Base-by-base conservation (phyloP, 2,888 invertebrate species). In the Idaea straminata region DNA sequence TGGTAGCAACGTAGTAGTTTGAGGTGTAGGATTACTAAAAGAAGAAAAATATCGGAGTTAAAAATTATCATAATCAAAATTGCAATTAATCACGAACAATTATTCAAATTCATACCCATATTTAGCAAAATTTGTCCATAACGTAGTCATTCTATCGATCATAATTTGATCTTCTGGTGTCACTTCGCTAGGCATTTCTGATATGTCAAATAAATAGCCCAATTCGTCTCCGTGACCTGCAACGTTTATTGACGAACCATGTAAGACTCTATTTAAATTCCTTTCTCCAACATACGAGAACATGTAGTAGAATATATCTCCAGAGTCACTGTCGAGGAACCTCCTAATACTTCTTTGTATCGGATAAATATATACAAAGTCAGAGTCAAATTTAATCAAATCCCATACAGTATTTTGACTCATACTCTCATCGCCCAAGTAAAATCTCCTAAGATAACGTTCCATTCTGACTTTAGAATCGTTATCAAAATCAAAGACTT, bases 1-100 rank as follows among this genome's bases (percentile, higher is more conserved):
- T 7, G 83, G 82, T 1, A 87, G 58, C 1, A 84, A 69, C 0
- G 82, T 74, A 0, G 82, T 73, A 0, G 66, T 67, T 15, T 77
- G 74, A 0, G 86, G 85, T 0, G 84, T 86, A 0, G 87, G 87
- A 36, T 85, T 73, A 2, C 85, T 85, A 75, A 15, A 75, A 75
- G 64, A 64, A 62, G 25, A 59, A 15, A 0, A 16, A n/a, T 25
- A 25, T 25, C 25, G 25, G 25, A 25, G 25, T 25, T 25, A 7
- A 60, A 47, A 15, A 13, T 58, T 58, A 58, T 58, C 6, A 16
- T 58, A 4, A 15, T 58, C 5, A 25, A 25, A 25, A 25, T 25
- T 25, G 25, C 25, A 25, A 57, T 57, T 15, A 15, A 57, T 57
- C 57, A 15, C 36, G 10, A 59, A 57, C 57, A 63, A 61, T 34